Evolutionary conservation across 2,113 vertebrate genomes (phyloP).

Genomic region (Chrysochloris asiatica): DNA sequence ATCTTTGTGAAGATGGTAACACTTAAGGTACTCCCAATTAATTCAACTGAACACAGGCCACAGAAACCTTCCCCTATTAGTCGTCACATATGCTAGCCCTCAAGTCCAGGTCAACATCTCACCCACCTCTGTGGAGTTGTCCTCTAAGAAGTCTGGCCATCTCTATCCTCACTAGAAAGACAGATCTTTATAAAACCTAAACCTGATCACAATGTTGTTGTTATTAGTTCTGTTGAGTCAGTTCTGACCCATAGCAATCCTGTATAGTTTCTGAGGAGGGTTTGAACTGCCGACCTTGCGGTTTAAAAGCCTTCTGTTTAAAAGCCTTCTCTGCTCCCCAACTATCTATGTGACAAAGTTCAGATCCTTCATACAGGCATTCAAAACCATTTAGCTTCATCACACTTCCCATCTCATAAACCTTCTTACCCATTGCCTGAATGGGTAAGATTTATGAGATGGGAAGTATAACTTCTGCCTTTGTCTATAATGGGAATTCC

Average conservation of each 20-base stretch:
- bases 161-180: not conserved
- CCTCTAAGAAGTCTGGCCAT: not conserved
- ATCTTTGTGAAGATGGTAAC: not conserved
- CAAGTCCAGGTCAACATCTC: not conserved
- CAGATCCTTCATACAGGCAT: not conserved
- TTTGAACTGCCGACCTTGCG: too few relatives aligned
- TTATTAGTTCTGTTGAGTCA: too few relatives aligned
- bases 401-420: not conserved
- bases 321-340: not conserved
- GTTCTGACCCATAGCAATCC: too few relatives aligned
- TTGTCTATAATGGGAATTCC: not conserved
- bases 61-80: not conserved
- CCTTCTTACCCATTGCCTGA: not conserved
- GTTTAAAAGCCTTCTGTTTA: not conserved
- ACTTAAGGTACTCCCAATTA: not conserved
- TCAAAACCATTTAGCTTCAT: conserved; percentile 14
- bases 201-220: not conserved
- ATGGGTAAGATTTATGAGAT: too few relatives aligned
- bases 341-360: not conserved
- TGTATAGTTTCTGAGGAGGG: too few relatives aligned
- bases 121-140: not conserved
- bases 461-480: not conserved
- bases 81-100: not conserved
- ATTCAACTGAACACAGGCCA: not conserved
- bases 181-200: not conserved